A percentile compares a stretch with the other conserved stretches of the same genome.
Evolutionary conservation across 2,888 invertebrate genomes (phyloP).

Genomic region (Lithophane semibrunnea): DNA sequence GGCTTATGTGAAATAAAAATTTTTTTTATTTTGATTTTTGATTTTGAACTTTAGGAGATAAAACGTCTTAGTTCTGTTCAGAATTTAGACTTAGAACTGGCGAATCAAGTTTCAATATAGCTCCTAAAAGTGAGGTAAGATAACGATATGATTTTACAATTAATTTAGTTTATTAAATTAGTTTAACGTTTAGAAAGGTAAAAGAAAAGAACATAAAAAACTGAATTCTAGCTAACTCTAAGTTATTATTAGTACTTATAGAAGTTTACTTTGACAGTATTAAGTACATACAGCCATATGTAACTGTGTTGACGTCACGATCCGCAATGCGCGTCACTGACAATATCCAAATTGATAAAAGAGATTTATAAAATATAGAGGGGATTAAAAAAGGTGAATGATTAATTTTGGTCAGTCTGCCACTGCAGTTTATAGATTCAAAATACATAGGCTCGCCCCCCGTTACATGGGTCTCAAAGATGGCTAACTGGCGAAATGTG

Average conservation of each 20-base stretch:
- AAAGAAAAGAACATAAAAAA: background rate
- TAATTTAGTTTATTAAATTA: too few species aligned
- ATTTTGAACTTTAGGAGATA: too few species aligned
- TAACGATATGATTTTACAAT: background rate
- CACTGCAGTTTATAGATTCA: too few species aligned
- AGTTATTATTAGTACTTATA: background rate
- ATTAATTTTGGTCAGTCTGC: background rate
- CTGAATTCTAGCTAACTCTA: background rate
- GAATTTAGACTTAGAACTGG: too few species aligned
- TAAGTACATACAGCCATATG: background rate
- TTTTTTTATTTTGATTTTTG: too few species aligned
- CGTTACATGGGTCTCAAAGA: too few species aligned
- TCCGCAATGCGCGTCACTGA: slow-evolving; percentile 20
- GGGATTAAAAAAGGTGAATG: background rate
- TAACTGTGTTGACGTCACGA: background rate
- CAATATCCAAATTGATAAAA: background rate
- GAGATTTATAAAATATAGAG: background rate
- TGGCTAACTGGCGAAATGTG: too few species aligned
- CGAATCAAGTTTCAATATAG: too few species aligned
- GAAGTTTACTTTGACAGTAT: background rate
- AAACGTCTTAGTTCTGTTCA: too few species aligned
- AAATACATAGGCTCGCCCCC: background rate
- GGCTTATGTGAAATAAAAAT: too few species aligned
- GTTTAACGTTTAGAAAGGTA: too few species aligned
- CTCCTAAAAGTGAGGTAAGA: background rate